A percentile compares a stretch with the other conserved stretches of the same genome.
phyloP scores from a whole-genome alignment of 53 echinoderm and acorn worm species.

The Mesocentrotus franciscanus region DNA sequence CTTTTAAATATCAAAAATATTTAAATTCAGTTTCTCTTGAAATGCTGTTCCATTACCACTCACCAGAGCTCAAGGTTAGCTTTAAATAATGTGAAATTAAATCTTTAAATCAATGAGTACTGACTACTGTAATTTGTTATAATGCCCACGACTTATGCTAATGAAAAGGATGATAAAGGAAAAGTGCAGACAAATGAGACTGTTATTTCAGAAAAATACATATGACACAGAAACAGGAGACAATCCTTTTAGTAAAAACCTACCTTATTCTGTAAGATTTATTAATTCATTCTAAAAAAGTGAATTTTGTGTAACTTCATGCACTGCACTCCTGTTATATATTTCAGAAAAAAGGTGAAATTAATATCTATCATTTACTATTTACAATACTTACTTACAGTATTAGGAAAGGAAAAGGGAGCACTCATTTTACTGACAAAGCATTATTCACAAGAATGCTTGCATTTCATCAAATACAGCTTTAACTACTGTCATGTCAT shows the following conservation, averaged over 20 bases:
- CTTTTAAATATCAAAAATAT: neutral
- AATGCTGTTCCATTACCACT: neutral
- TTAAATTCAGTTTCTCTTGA: neutral
- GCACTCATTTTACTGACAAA: neutral
- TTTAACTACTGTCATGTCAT: neutral
- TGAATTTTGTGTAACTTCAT: neutral
- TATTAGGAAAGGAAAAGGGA: neutral
- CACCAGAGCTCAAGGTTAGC: neutral
- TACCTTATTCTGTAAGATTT: neutral
- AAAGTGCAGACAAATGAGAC: neutral
- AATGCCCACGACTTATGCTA: neutral
- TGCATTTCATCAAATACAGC: neutral
- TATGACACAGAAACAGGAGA: neutral
- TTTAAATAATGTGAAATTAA: neutral
- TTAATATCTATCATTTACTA: neutral
- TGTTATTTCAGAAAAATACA: conserved; percentile 16
- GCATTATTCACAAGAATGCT: neutral
- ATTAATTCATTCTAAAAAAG: neutral
- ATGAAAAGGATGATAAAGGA: neutral
- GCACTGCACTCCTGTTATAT: neutral
- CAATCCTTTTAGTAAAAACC: neutral
- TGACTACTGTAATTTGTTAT: neutral
- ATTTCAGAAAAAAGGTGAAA: neutral
- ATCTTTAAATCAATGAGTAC: neutral
- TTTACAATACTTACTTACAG: neutral